A percentile compares a stretch with the other conserved stretches of the same genome.
These are phyloP conservation scores for Kradibia gibbosae DNA, from an alignment of 1,140 invertebrate species.

Conservation along the genomic window DNA sequence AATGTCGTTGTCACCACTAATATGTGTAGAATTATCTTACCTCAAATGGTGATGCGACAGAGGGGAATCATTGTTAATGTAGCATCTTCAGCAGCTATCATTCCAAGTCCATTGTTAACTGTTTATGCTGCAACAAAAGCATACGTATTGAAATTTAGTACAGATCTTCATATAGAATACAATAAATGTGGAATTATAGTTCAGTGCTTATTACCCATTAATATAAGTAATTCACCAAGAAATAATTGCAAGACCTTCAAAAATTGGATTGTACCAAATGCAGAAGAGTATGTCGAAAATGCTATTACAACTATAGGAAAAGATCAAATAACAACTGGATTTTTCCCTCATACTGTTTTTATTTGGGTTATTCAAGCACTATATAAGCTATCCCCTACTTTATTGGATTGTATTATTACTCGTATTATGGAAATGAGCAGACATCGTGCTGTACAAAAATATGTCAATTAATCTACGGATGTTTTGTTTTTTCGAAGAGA, in stretches of 20 bases:
- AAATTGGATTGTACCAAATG: slow-evolving; percentile 74
- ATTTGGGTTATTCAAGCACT: slow-evolving; percentile 60
- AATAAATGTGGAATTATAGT: slow-evolving; percentile 75
- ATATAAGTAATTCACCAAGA: slow-evolving; percentile 79
- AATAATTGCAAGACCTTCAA: slow-evolving; percentile 69
- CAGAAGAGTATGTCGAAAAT: slow-evolving; percentile 74
- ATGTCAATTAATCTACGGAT: slow-evolving; percentile 51
- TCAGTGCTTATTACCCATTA: slow-evolving; percentile 78
- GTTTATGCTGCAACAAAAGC: slow-evolving; percentile 74
- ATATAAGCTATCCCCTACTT: slow-evolving; percentile 54
- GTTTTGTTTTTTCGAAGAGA: background rate
- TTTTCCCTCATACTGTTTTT: slow-evolving; percentile 71
- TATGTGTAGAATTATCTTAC: slow-evolving; percentile 81
- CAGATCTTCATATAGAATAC: slow-evolving; percentile 76
- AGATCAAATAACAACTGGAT: slow-evolving; percentile 74
- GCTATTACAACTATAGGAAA: slow-evolving; percentile 76
- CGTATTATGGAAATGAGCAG: slow-evolving; percentile 61
- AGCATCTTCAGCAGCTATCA: slow-evolving; percentile 75
- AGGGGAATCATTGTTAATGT: slow-evolving; percentile 80
- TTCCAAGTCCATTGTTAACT: slow-evolving; percentile 75
- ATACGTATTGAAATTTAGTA: slow-evolving; percentile 78
- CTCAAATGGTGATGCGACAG: slow-evolving; percentile 77
- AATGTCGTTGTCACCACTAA: slow-evolving; percentile 84
- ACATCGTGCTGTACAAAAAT: slow-evolving; percentile 56
- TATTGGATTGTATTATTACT: slow-evolving; percentile 55